Base-by-base conservation (phyloP, 1,140 invertebrate species). In the Caenorhabditis latens region DNA sequence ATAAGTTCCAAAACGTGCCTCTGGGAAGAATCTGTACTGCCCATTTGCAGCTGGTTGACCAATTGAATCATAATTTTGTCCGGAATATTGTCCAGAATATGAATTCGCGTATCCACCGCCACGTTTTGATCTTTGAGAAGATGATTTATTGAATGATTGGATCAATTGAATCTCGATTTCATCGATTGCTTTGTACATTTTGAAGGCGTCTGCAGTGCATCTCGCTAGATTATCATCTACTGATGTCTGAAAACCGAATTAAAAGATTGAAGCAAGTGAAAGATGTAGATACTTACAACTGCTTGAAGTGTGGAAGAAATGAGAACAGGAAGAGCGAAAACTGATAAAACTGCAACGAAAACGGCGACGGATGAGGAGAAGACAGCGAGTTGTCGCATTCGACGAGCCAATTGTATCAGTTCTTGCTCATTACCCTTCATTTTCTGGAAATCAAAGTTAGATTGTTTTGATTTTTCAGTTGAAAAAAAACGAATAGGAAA, bases 381-480 rank as follows among this genome's bases (percentile, higher is more conserved):
- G 9, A 79, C 46, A 7, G 71, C 71, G 40, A 79, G 11, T 24
- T 79, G 71, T 19, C 71, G 71, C 71, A 79, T 79, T 79, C 71
- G 71, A 13, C 46, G 71, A 21, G 71, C 71, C 19, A 79, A 32
- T 24, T 50, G 46, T n/a, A 53, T 46, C 14, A 79, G 71, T 13
- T 79, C 71, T 50, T 79, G 16, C 46, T 79, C 71, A 53, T 79
- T 79, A 79, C 71, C 71, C 71, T 79, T 79, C 71, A 79, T 79
- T 50, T 79, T 79, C 71, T 79, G 71, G 16, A 71, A 71, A 46
- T 3, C 13, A 48, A 43, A 11, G 21, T 8, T 40, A 40, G 24
- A 11, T 32, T 16, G 24, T 21, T 24, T 63, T 40, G 11, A 13
- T 8, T 19, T 58, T 14, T 19, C 4, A 63, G 0, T 19, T 21